Conservation (phyloP, 2,113 vertebrate genomes). For the Silurus asotus region DNA sequence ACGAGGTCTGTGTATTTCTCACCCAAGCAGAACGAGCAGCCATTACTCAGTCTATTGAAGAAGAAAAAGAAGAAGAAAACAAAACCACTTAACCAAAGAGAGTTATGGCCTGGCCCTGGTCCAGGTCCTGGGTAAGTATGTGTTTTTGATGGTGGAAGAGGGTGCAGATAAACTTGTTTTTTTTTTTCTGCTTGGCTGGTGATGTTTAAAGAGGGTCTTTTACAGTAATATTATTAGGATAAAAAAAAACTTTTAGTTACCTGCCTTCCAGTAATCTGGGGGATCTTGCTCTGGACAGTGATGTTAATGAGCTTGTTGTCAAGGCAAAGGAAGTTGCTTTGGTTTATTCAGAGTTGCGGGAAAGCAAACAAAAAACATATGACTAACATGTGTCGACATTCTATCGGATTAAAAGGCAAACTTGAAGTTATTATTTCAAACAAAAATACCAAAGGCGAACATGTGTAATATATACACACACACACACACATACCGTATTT, state of each 20-base stretch:
- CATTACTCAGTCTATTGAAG: conserved; percentile 50
- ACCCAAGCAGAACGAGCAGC: conserved; percentile 36
- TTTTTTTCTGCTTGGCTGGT: conserved; percentile 58
- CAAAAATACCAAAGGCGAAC: neutral
- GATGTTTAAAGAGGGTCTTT: conserved; percentile 59
- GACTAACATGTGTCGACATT: neutral
- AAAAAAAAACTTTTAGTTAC: conserved; percentile 50
- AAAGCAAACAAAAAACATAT: neutral
- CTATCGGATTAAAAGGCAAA: neutral
- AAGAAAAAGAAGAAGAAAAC: conserved; percentile 33
- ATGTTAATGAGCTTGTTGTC: conserved; percentile 22
- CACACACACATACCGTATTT: too few species aligned
- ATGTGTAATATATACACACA: neutral
- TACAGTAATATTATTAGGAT: conserved; percentile 62
- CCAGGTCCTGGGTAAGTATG: conserved; percentile 43
- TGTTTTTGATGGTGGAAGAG: conserved; percentile 59
- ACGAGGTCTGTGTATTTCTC: conserved; percentile 30
- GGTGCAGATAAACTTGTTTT: conserved; percentile 71
- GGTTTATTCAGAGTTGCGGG: neutral
- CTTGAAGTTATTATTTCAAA: neutral
- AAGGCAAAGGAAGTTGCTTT: neutral
- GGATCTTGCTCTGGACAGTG: conserved; percentile 17
- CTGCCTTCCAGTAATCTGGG: conserved; percentile 66
- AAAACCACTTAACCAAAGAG: conserved; percentile 24
- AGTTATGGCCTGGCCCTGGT: conserved; percentile 61